Conservation (phyloP, 2,113 vertebrate species). For the Macquaria australasica region DNA sequence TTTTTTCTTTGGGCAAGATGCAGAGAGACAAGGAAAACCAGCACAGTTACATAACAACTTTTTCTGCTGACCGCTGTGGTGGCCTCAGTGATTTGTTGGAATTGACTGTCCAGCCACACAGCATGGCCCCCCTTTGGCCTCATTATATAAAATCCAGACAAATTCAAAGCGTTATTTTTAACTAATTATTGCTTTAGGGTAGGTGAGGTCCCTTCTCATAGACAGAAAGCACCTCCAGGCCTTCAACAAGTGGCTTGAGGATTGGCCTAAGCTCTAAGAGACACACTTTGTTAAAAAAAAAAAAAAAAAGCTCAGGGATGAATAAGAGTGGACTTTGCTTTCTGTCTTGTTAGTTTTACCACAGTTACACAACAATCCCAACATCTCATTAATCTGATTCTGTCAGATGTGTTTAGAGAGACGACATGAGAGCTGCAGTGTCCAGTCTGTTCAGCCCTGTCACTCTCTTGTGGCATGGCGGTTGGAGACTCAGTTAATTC, state of each 20-base stretch:
- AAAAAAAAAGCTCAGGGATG: neutral
- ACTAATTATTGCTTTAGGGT: slow-evolving; percentile 3
- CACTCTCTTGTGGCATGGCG: neutral
- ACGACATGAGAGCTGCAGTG: neutral
- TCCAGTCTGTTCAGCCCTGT: slow-evolving; percentile 5
- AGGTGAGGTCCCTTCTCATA: neutral
- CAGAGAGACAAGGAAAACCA: slow-evolving; percentile 48
- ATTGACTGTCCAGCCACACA: slow-evolving; percentile 46
- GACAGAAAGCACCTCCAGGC: neutral
- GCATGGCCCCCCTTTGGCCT: slow-evolving; percentile 11
- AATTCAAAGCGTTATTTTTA: neutral
- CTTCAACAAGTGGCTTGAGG: slow-evolving; percentile 3
- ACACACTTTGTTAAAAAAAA: slow-evolving; percentile 12
- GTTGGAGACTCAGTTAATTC: neutral
- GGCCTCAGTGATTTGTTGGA: slow-evolving; percentile 48
- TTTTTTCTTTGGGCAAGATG: slow-evolving; percentile 24
- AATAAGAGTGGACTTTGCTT: slow-evolving; percentile 17
- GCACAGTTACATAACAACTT: slow-evolving; percentile 64
- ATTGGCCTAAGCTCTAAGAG: neutral
- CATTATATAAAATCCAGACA: slow-evolving; percentile 55
- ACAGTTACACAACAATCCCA: slow-evolving; percentile 58
- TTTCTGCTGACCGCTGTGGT: slow-evolving; percentile 55
- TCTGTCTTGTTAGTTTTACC: slow-evolving; percentile 29
- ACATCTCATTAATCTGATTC: slow-evolving; percentile 65
- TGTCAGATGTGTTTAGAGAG: slow-evolving; percentile 37